These are phyloP conservation scores for Stictonetta naevosa DNA, from an alignment of 2,113 vertebrate genomes.

Conservation along the genomic window DNA sequence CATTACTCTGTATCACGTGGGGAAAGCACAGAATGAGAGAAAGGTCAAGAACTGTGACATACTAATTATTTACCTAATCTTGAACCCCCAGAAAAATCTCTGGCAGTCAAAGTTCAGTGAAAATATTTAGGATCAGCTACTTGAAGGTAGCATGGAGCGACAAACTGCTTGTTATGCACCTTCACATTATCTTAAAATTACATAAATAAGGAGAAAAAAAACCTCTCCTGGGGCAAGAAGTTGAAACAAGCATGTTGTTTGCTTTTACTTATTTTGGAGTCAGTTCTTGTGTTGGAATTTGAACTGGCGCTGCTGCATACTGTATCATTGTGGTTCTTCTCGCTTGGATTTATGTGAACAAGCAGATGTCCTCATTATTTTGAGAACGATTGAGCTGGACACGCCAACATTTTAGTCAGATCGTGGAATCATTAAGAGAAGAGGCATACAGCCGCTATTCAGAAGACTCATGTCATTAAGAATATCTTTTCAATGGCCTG, in stretches of 20 bases:
- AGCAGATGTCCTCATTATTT: not conserved
- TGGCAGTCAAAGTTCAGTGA: not conserved
- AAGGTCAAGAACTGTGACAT: not conserved
- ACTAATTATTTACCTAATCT: not conserved
- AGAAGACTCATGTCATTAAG: not conserved
- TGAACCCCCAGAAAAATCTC: not conserved
- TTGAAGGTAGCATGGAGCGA: not conserved
- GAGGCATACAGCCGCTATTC: not conserved
- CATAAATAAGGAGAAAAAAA: not conserved
- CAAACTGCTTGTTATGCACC: not conserved
- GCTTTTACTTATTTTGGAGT: not conserved
- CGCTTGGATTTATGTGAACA: not conserved
- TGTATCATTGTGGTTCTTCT: not conserved
- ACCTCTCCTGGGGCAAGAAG: not conserved
- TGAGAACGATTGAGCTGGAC: not conserved
- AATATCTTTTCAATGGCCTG: slow-evolving; percentile 4
- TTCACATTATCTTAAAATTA: not conserved
- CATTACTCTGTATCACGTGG: not conserved
- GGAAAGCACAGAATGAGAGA: not conserved
- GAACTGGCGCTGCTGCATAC: not conserved
- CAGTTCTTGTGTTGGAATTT: not conserved
- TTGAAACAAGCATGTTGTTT: not conserved
- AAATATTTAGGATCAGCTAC: not conserved
- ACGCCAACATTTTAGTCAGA: not conserved
- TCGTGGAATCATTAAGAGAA: not conserved